phyloP scores from a whole-genome alignment of 2,797 vertebrate species.

The Pangasius djambal region DNA sequence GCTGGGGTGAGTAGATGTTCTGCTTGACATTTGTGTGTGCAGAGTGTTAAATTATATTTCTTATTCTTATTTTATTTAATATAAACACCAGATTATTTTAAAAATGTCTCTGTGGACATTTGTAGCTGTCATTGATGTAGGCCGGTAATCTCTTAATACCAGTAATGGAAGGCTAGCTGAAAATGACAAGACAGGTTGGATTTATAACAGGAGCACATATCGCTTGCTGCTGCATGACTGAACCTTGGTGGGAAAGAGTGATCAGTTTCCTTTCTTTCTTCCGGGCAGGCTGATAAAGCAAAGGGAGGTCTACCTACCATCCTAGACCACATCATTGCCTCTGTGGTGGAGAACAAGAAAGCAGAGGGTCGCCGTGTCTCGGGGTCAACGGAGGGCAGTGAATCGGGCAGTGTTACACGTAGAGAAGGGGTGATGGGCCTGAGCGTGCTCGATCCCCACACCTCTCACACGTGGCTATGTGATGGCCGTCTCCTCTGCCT shows the following conservation, averaged over 20 bases:
- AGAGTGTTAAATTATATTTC: neutral
- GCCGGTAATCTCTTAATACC: neutral
- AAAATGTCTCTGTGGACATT: neutral
- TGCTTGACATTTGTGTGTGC: neutral
- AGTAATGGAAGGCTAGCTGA: neutral
- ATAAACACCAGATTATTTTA: neutral
- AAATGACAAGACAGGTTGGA: neutral
- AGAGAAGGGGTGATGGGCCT: slow-evolving; percentile 93
- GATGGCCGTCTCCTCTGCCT: slow-evolving; percentile 97
- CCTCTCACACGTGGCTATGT: slow-evolving; percentile 98
- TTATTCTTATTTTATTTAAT: neutral
- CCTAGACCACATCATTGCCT: slow-evolving; percentile 98
- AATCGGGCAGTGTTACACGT: slow-evolving; percentile 79
- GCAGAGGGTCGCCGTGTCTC: slow-evolving; percentile 86
- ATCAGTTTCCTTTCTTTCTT: neutral
- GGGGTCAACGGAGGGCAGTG: slow-evolving; percentile 80
- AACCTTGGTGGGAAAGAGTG: neutral
- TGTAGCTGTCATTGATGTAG: neutral
- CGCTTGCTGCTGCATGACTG: neutral
- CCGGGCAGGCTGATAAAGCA: slow-evolving; percentile 84
- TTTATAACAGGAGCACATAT: neutral
- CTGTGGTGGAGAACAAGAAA: slow-evolving; percentile 99
- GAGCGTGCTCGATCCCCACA: slow-evolving; percentile 95
- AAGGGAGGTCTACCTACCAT: slow-evolving; percentile 97
- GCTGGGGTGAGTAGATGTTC: slow-evolving; percentile 78